Evolutionary conservation across 2,113 vertebrate species (phyloP).

Genomic region (Taurulus bubalis): DNA sequence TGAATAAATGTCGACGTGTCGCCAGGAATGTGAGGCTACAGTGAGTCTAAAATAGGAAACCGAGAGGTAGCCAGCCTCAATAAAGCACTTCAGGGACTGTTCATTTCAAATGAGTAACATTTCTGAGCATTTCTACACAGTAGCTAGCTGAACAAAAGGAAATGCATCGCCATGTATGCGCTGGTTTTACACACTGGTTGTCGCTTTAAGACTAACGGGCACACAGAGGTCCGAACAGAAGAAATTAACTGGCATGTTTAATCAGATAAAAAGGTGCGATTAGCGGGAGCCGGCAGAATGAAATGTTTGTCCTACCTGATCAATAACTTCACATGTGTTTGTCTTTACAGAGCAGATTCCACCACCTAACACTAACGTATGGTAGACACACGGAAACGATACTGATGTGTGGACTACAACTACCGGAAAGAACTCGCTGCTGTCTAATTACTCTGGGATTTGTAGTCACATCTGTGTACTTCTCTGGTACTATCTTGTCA

Average conservation of each 20-base stretch:
- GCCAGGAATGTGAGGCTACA: background rate
- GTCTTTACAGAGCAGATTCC: constrained; percentile 79
- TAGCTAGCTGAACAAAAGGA: constrained; percentile 81
- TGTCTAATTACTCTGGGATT: constrained; percentile 61
- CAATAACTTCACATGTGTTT: constrained; percentile 84
- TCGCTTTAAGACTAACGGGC: constrained; percentile 12
- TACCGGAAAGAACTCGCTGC: constrained; percentile 21
- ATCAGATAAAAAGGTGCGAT: background rate
- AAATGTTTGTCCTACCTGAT: constrained; percentile 78
- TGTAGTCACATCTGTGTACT: background rate
- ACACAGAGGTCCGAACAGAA: background rate
- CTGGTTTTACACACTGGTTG: constrained; percentile 46
- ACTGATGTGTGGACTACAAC: constrained; percentile 70
- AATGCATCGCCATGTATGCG: constrained; percentile 77
- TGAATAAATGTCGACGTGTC: constrained; percentile 36
- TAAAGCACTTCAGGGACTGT: background rate
- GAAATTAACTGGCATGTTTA: background rate
- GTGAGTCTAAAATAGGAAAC: constrained; percentile 11
- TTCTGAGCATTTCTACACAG: constrained; percentile 58
- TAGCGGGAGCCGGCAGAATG: constrained; percentile 4
- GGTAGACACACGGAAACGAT: constrained; percentile 70
- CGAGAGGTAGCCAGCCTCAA: background rate
- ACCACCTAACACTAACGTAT: constrained; percentile 71
- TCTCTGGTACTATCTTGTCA: background rate
- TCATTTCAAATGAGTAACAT: background rate